A percentile compares a stretch with the other conserved stretches of the same genome.
Conservation (phyloP, 2,113 vertebrate genomes). For the Hypanus sabinus region DNA sequence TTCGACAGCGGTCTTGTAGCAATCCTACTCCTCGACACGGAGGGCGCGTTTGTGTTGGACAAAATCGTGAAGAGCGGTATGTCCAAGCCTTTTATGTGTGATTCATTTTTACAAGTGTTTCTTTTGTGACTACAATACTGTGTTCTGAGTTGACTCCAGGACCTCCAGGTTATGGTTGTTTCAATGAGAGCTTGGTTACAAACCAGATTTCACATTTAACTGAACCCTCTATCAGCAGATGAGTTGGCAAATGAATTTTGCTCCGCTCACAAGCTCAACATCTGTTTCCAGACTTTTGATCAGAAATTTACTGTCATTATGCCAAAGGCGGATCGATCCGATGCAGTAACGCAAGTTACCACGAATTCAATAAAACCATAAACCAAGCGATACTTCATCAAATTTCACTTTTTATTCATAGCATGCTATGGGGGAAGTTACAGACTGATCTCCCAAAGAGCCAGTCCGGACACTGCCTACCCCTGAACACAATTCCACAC, state of each 20-base stretch:
- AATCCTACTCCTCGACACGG: slow-evolving; percentile 89
- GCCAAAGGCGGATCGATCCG: too few relatives aligned
- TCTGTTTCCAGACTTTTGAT: not conserved
- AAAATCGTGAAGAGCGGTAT: slow-evolving; percentile 92
- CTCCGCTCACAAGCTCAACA: not conserved
- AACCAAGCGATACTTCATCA: too few relatives aligned
- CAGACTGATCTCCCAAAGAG: too few relatives aligned
- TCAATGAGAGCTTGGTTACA: not conserved
- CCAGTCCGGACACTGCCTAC: too few relatives aligned
- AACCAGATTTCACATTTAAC: not conserved
- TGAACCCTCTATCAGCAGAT: too few relatives aligned
- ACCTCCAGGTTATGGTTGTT: not conserved
- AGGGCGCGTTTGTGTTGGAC: slow-evolving; percentile 89
- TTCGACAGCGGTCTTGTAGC: slow-evolving; percentile 91
- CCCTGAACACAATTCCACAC: too few relatives aligned
- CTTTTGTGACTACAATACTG: not conserved
- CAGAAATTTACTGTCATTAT: not conserved
- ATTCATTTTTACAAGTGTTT: not conserved
- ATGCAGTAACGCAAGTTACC: too few relatives aligned
- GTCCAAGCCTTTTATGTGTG: not conserved
- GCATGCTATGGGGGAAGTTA: too few relatives aligned
- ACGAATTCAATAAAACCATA: too few relatives aligned
- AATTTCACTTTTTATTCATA: too few relatives aligned
- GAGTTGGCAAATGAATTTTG: too few relatives aligned
- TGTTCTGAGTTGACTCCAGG: not conserved